Base-by-base conservation (phyloP, 2,888 invertebrate genomes). In the Euzophera pinguis region DNA sequence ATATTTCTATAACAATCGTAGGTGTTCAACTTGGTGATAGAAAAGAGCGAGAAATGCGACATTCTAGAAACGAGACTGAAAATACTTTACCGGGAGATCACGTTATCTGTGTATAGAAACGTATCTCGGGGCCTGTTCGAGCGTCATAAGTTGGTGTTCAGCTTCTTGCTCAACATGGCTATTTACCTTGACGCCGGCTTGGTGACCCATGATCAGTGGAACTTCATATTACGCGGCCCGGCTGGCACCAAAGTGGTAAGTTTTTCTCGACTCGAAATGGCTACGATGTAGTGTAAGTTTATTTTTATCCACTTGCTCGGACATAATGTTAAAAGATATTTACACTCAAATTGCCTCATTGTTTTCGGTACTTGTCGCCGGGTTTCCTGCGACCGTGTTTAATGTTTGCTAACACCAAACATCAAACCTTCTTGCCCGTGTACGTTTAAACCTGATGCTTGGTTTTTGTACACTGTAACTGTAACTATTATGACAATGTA, bases 121-220 rank as follows among this genome's bases (percentile, higher is more conserved):
- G 95, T 98, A 32, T 96, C 97, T 0, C 92, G 98, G 52, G 98
- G 98, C 0, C 90, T 98, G 8, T 98, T 98, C 73, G 98, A 98
- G 77, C 92, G 94, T 55, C 97, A 98, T 82, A 98, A 98, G 81
- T 90, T 98, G 0, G 94, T 98, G 53, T 98, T 95, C 76, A 96
- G 95, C 71, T 95, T 98, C 71, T 92, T 97, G 84, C 81, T 97
- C 10, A 95, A 96, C 67, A 91, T 94, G 57, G 94, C 96, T 2
- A 93, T 98, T 60, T 93, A 93, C 72, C 90, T 93, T 50, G 91
- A 95, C 66, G 92, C 91, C 0, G 91, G 91, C 0, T 69, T 84
- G 0, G 92, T 98, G 9, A 75, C 74, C 0, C 85, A 91, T 0
- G 78, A 83, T 0, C 94, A 97, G 65, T 97, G 96, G 93, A 93